Percentiles rank a stretch among this genome's conserved stretches.
Evolutionary conservation across 2,113 vertebrate genomes (phyloP).

Genomic region (Grallaria varia): DNA sequence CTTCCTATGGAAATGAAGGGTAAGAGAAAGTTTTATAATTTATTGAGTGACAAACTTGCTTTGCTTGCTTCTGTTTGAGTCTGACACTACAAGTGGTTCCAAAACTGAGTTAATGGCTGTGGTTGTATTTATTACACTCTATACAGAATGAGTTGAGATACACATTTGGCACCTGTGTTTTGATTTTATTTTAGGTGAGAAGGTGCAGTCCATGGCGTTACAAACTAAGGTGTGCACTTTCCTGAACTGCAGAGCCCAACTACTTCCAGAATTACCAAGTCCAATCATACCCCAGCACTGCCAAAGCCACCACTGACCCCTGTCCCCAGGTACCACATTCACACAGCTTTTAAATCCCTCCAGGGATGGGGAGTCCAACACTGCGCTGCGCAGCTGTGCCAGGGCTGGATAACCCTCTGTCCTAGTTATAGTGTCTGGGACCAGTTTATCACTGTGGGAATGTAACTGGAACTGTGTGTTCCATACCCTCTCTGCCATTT

Average conservation of each 20-base stretch:
- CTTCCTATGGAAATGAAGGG: conserved; percentile 26
- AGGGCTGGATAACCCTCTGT: background rate
- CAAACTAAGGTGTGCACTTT: background rate
- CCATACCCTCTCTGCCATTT: too few species aligned
- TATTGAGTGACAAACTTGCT: background rate
- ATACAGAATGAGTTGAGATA: background rate
- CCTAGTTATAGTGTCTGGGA: too few species aligned
- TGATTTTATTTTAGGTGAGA: background rate
- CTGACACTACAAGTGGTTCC: background rate
- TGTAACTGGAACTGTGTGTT: too few species aligned
- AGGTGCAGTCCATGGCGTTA: background rate
- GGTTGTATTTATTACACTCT: background rate
- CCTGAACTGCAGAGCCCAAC: background rate
- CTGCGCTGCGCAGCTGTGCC: background rate
- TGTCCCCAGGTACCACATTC: background rate
- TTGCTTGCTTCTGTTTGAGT: background rate
- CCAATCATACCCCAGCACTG: background rate
- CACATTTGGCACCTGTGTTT: background rate
- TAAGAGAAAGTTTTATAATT: background rate
- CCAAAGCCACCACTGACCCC: background rate
- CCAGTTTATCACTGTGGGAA: too few species aligned
- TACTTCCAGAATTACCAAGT: background rate
- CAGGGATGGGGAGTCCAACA: too few species aligned
- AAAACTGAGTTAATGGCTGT: background rate
- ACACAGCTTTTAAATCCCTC: accelerated